phyloP scores from a whole-genome alignment of 2,888 invertebrate species.

The Nemoura dubitans region DNA sequence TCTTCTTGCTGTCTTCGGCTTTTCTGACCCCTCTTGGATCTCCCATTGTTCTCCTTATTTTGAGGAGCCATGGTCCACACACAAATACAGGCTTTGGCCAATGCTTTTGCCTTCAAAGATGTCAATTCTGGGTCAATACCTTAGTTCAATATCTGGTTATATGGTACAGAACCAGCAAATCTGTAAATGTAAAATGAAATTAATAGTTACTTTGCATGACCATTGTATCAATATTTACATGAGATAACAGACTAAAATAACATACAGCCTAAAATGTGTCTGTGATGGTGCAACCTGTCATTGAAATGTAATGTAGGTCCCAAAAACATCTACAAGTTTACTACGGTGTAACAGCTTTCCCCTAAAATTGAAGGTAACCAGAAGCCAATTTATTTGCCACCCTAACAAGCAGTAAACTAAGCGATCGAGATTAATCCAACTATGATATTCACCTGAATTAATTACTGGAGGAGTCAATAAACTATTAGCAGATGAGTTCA shows the following conservation, averaged over 20 bases:
- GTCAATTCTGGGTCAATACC: constrained; percentile 17
- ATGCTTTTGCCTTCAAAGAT: not conserved
- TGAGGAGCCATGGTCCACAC: constrained; percentile 46
- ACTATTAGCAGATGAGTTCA: not conserved
- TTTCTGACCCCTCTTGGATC: constrained; percentile 46
- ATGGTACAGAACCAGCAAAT: constrained; percentile 16
- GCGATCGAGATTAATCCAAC: not conserved
- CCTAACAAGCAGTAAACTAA: not conserved
- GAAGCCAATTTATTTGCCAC: not conserved
- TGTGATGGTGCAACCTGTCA: constrained; percentile 27
- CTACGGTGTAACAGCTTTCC: constrained; percentile 17
- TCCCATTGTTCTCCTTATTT: constrained; percentile 49
- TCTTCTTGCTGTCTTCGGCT: constrained; percentile 47
- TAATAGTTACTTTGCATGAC: not conserved
- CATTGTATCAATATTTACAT: constrained; percentile 13
- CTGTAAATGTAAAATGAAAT: not conserved
- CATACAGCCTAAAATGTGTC: constrained; percentile 16
- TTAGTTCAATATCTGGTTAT: not conserved
- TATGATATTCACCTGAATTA: not conserved
- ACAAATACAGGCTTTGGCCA: not conserved
- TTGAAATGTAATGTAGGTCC: constrained; percentile 26
- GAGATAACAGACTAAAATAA: constrained; percentile 8
- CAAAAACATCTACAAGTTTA: constrained; percentile 26
- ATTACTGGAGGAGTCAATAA: not conserved
- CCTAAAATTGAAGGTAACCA: constrained; percentile 27